Evolutionary conservation across 2,888 invertebrate species (phyloP).

Genomic region (Drosophila melanosoma): DNA sequence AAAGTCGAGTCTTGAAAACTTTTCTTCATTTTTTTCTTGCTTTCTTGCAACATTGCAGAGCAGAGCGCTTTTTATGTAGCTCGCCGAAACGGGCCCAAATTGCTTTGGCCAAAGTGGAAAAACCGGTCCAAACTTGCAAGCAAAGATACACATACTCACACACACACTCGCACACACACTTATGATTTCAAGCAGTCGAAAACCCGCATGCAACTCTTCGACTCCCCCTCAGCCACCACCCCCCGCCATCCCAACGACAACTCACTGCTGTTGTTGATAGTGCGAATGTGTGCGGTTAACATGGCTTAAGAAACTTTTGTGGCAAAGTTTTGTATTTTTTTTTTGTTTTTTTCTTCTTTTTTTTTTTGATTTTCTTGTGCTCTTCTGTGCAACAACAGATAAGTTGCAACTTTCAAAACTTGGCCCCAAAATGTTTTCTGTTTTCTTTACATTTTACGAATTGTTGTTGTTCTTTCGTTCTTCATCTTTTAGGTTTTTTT

Average conservation of each 20-base stretch:
- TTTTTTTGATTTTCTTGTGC: neutral
- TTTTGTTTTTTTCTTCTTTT: neutral
- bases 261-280: conserved; percentile 47
- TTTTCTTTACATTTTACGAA: conserved; percentile 66
- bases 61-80: conserved; percentile 50
- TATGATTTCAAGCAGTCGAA: conserved; percentile 11
- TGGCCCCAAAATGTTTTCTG: conserved; percentile 69
- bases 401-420: conserved; percentile 81
- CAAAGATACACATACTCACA: conserved; percentile 59
- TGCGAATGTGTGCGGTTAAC: conserved; percentile 80
- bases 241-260: neutral
- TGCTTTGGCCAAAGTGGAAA: conserved; percentile 80
- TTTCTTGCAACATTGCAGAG: conserved; percentile 61
- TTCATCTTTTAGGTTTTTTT: neutral
- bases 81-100: conserved; percentile 67
- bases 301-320: conserved; percentile 81
- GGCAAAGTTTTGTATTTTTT: conserved; percentile 24
- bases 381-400: conserved; percentile 69
- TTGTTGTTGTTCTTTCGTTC: conserved; percentile 38
- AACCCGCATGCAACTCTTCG: conserved; percentile 10
- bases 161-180: conserved; percentile 41
- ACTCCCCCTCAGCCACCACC: neutral
- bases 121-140: conserved; percentile 75
- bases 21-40: neutral
- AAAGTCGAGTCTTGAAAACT: conserved; percentile 51